Percentiles rank a stretch among this genome's conserved stretches.
These are phyloP conservation scores for Formicarius rufipectus DNA, from an alignment of 2,113 vertebrate genomes.

Conservation along the genomic window DNA sequence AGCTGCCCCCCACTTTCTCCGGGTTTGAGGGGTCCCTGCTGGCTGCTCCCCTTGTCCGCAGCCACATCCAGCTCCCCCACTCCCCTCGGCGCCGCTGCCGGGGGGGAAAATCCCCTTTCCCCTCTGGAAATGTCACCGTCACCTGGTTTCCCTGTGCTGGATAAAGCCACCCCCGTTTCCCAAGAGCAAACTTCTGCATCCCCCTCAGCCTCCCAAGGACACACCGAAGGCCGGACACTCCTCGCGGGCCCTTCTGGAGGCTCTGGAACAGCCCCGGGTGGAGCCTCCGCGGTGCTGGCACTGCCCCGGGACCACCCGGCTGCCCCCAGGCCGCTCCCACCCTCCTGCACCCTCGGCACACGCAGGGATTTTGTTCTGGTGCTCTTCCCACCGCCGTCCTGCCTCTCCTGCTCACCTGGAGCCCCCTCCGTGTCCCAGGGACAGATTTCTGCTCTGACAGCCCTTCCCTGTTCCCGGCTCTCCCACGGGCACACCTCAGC, in stretches of 20 bases:
- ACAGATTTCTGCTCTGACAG: slow-evolving; percentile 49
- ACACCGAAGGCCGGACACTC: slow-evolving; percentile 4
- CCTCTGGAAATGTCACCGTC: neutral
- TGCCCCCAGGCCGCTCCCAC: neutral
- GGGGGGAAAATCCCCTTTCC: neutral
- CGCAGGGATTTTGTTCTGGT: neutral
- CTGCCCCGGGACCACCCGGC: neutral
- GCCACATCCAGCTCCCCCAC: neutral
- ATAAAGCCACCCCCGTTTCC: neutral
- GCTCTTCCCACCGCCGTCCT: neutral
- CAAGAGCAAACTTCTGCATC: slow-evolving; percentile 14
- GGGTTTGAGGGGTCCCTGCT: neutral
- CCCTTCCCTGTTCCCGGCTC: neutral
- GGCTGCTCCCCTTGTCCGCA: neutral
- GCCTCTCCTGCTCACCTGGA: neutral
- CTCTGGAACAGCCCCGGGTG: neutral
- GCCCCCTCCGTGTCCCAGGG: slow-evolving; percentile 45
- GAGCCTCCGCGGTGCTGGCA: neutral
- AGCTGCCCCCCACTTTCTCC: neutral
- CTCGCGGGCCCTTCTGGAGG: neutral
- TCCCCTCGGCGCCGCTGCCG: accelerated
- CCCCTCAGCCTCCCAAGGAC: slow-evolving; percentile 64
- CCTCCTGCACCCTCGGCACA: neutral
- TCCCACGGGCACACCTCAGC: slow-evolving; percentile 70
- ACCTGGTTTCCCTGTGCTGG: neutral